Conservation (phyloP, 2,888 invertebrate species). For the Mythimna albipuncta region DNA sequence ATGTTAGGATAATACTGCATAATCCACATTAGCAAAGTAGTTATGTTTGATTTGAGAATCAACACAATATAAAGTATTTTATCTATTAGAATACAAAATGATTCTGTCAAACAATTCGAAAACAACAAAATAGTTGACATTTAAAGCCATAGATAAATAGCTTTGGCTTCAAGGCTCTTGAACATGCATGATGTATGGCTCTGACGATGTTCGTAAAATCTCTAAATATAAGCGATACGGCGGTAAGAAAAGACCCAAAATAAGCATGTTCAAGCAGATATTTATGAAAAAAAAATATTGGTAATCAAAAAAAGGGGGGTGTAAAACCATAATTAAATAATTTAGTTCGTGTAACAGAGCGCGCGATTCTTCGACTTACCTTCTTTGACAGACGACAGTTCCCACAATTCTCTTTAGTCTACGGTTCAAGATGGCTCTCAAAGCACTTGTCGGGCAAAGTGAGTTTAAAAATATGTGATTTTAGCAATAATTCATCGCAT, state of each 20-base stretch:
- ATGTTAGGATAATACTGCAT: background rate
- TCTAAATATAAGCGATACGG: too few species aligned
- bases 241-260: background rate
- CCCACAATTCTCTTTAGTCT: slow-evolving; percentile 74
- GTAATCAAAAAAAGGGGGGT: background rate
- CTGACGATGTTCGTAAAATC: background rate
- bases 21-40: background rate
- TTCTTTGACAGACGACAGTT: slow-evolving; percentile 49
- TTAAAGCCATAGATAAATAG: slow-evolving; percentile 33
- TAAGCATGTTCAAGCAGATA: background rate
- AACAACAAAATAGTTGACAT: slow-evolving; percentile 17
- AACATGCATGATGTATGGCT: background rate
- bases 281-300: background rate
- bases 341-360: slow-evolving; percentile 31
- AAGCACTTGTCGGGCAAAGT: slow-evolving; percentile 97
- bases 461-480: slow-evolving; percentile 88
- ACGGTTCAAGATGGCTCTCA: slow-evolving; percentile 95
- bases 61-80: background rate
- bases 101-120: slow-evolving; percentile 15
- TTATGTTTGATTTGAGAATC: background rate
- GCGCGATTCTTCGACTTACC: slow-evolving; percentile 21
- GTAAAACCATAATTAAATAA: background rate
- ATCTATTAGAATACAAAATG: background rate
- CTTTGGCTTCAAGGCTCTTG: too few species aligned
- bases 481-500: slow-evolving; percentile 27